Conservation (phyloP, 2,797 vertebrate genomes). For the Garrulus glandarius region DNA sequence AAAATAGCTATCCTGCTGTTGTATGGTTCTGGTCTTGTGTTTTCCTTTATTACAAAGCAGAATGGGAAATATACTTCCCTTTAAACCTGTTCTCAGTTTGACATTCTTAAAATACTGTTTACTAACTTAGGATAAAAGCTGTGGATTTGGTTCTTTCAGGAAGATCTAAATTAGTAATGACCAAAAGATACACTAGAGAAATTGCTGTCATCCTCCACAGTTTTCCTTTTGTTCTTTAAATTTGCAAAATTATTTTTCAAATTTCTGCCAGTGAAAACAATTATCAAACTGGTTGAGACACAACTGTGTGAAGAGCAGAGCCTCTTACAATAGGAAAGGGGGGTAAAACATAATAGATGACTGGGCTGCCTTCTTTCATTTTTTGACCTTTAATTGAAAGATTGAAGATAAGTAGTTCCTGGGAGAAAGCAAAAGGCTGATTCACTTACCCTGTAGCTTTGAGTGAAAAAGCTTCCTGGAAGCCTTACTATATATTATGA, state of each 20-base stretch:
- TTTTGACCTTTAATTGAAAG: constrained; percentile 83
- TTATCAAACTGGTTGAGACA: constrained; percentile 28
- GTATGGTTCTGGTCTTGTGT: background rate
- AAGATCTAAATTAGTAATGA: background rate
- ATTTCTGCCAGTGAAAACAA: constrained; percentile 40
- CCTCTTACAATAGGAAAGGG: constrained; percentile 4
- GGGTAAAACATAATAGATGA: constrained; percentile 42
- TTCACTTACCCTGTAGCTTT: constrained; percentile 74
- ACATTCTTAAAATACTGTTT: background rate
- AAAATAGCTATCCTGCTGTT: background rate
- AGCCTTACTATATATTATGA: constrained; percentile 72
- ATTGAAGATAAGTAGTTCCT: constrained; percentile 79
- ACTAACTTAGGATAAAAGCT: background rate
- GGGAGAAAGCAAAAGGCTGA: constrained; percentile 75
- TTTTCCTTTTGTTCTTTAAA: constrained; percentile 24
- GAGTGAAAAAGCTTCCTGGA: constrained; percentile 72
- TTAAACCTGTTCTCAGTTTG: background rate
- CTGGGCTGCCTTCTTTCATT: constrained; percentile 63
- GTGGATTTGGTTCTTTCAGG: background rate
- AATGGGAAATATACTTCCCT: background rate
- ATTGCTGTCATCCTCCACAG: background rate
- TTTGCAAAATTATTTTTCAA: constrained; percentile 29
- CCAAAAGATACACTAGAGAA: background rate
- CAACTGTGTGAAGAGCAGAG: constrained; percentile 34
- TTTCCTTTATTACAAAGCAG: background rate